Base-by-base conservation (phyloP, 2,797 vertebrate species). In the Austrolebias charrua region DNA sequence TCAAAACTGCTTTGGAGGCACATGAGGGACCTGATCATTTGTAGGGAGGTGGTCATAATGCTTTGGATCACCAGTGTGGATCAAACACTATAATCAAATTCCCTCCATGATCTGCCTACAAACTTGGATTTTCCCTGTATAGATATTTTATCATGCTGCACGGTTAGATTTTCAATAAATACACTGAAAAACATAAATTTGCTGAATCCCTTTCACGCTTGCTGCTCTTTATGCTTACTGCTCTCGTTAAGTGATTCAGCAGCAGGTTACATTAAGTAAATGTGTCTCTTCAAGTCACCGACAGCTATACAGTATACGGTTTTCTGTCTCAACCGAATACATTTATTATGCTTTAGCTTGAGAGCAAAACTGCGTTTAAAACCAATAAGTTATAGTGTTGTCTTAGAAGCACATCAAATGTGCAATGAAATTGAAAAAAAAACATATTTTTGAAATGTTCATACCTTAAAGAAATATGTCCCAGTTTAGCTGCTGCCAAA, bases 121-220 rank as follows among this genome's bases (percentile, higher is more conserved):
- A 12, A 28, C 48, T 29, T 38, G 9, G 11, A 40, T 11, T 40
- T 13, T 4, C 38, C 38, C 43, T 20, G 28, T 12, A 31, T 10
- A 57, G 31, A 60, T 63, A 46, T 61, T 63, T 71, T 42, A 31
- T 68, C 60, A 46, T 73, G 48, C 51, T 42, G 66, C 19, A 20
- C 19, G 49, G 71, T 75, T 63, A 70, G 43, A 49, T n/a, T 40
- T 45, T 18, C 61, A 84, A 88, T 79, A 77, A 84, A 87, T 86
- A 86, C 9, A 70, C 60, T 52, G 2, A 11, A 12, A 68, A 52
- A 65, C 49, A 72, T 61, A 20, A 11, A 18, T 44, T 15, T 9
- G 15, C 53, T 45, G 49, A 61, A 64, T 75, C 19, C 48, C 2
- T 71, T 69, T 69, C 18, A 70, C 70, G 71, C 54, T 57, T 71